A percentile compares a stretch with the other conserved stretches of the same genome.
phyloP scores from a whole-genome alignment of 2,113 vertebrate species.

The Cebidichthys violaceus region DNA sequence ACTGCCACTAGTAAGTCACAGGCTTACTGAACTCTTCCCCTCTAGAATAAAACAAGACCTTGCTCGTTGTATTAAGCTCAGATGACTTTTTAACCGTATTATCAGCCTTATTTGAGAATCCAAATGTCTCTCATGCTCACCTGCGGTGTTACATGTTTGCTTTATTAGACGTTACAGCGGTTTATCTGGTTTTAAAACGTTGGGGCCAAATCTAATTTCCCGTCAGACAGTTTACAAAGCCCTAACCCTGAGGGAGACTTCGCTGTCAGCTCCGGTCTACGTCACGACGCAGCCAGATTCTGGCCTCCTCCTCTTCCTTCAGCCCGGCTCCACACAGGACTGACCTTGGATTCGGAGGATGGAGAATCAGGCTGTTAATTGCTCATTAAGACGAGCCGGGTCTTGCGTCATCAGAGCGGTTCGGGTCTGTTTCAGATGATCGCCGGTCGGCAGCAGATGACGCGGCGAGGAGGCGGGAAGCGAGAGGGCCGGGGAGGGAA shows the following conservation, averaged over 20 bases:
- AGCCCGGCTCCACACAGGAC: not conserved
- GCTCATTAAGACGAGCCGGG: constrained; percentile 23
- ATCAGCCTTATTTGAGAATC: not conserved
- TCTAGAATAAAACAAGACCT: not conserved
- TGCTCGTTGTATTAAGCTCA: not conserved
- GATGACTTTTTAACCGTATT: not conserved
- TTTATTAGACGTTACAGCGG: constrained; percentile 3
- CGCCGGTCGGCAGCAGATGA: not conserved
- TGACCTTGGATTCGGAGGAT: not conserved
- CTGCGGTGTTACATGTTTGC: not conserved
- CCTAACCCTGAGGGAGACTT: constrained; percentile 5
- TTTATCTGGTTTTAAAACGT: constrained; percentile 7
- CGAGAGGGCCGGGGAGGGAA: no score
- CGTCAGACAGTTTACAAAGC: not conserved
- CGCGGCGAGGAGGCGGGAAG: no score
- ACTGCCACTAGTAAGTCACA: not conserved
- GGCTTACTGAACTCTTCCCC: not conserved
- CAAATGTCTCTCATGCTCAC: not conserved
- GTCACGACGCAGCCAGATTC: not conserved
- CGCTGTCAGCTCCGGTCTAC: constrained; percentile 15
- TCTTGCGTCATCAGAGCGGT: constrained; percentile 15
- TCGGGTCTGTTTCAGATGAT: not conserved
- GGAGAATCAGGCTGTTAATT: constrained; percentile 37
- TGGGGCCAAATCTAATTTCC: not conserved
- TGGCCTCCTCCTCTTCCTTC: not conserved